Evolutionary conservation across 2,113 vertebrate species (phyloP), one percentile per base, ranked within the genome.

Genomic region (Daboia siamensis): DNA sequence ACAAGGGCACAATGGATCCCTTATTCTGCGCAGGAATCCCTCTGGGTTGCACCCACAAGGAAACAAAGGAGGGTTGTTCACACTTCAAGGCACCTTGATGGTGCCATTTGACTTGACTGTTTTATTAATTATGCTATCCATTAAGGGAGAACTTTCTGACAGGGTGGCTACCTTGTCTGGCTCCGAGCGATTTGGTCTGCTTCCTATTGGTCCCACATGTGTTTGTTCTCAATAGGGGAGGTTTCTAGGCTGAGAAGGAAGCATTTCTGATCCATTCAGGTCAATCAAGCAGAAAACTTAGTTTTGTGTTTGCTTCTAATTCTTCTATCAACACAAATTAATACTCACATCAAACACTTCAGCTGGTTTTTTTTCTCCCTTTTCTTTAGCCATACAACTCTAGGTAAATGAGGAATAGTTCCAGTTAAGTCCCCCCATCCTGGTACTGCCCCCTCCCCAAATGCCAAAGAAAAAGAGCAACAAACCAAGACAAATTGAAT

Each of bases 161-260:
- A 97, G 96, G 96, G 96, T 96, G 97, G 97, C 96, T 97, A 97
- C 94, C 23, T 91, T 96, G 2, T 39, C 97, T 97, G 2, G 39
- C 97, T 97, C 97, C 97, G 97, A 97, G 97, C 93, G 97, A 96
- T 94, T 96, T 96, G 93, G 96, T 98, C 98, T 98, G 97, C 97
- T 97, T 98, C 97, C 97, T 98, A 98, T 98, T 98, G 97, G 98
- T 98, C 98, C 97, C 98, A 98, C 97, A 98, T 98, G 97, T 98
- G 98, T 98, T 98, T 98, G 97, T 98, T 97, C 97, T 98, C 97
- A 98, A 97, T 96, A 96, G 97, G 97, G 96, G 96, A 93, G 97
- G 97, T 98, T 98, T 98, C 97, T 97, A 98, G 96, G 95, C 94
- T 97, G 97, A 98, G 98, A 98, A 98, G 97, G 97, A 98, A 97